Conservation (phyloP, 1,140 invertebrate genomes). For the Aphelenchoides besseyi region DNA sequence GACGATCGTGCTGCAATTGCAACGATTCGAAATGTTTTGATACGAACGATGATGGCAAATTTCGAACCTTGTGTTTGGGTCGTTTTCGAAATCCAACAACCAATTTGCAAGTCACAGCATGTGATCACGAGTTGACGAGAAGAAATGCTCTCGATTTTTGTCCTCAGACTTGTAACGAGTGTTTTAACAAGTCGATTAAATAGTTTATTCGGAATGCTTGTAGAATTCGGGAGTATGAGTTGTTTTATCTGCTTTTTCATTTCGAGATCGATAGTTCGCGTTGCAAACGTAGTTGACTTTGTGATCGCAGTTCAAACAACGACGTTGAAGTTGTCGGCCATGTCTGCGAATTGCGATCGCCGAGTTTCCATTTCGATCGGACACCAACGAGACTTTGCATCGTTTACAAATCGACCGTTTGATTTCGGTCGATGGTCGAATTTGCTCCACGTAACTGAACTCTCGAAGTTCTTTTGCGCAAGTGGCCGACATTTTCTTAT, state of each 20-base stretch:
- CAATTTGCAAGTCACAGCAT: conserved; percentile 23
- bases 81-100: conserved; percentile 6
- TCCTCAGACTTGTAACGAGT: conserved; percentile 22
- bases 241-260: background rate
- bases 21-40: conserved; percentile 41
- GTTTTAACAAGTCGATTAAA: background rate
- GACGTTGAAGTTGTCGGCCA: background rate
- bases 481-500: background rate
- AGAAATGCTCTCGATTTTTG: conserved; percentile 36
- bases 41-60: conserved; percentile 27
- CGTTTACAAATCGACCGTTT: conserved; percentile 1
- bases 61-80: conserved; percentile 29
- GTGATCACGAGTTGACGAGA: conserved; percentile 13
- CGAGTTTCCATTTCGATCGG: background rate
- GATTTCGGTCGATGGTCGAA: conserved; percentile 8
- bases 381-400: background rate
- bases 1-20: conserved; percentile 34
- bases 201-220: conserved; percentile 13
- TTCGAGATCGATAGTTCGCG: background rate
- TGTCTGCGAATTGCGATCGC: background rate
- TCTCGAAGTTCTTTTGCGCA: background rate
- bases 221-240: too few relatives aligned
- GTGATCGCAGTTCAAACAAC: background rate
- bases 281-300: background rate
- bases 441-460: conserved; percentile 5